Evolutionary conservation across 2,797 vertebrate species (phyloP).

Genomic region (Pagetopsis macropterus): DNA sequence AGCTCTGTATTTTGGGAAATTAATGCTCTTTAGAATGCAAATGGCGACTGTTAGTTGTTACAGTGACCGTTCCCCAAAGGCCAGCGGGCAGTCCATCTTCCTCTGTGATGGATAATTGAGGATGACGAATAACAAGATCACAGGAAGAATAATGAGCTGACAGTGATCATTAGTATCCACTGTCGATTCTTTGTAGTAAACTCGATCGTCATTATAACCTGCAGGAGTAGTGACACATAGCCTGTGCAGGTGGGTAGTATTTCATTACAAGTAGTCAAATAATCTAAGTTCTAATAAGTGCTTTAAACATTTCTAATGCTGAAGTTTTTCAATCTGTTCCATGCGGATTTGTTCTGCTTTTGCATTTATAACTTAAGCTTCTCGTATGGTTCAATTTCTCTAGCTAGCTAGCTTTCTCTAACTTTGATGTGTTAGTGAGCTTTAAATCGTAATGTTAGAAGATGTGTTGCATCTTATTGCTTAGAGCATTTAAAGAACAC

Average conservation of each 20-base stretch:
- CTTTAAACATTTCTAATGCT: neutral
- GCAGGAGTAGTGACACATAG: neutral
- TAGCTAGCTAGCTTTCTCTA: too few relatives aligned
- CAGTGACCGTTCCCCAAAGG: constrained; percentile 28
- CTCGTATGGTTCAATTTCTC: too few relatives aligned
- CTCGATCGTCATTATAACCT: constrained; percentile 6
- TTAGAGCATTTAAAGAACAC: too few relatives aligned
- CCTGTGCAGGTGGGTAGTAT: constrained; percentile 9
- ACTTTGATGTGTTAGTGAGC: too few relatives aligned
- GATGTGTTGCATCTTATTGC: too few relatives aligned
- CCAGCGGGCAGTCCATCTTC: constrained; percentile 46
- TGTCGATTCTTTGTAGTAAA: constrained; percentile 10
- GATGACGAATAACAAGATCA: constrained; percentile 46
- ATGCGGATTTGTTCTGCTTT: too few relatives aligned
- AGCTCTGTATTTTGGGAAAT: constrained; percentile 34
- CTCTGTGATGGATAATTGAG: constrained; percentile 51
- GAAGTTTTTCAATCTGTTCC: neutral
- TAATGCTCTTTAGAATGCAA: constrained; percentile 61
- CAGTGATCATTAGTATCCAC: constrained; percentile 27
- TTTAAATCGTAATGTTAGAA: too few relatives aligned
- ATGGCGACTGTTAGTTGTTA: constrained; percentile 35
- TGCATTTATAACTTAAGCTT: too few relatives aligned
- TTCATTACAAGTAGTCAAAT: neutral
- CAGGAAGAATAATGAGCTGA: constrained; percentile 39
- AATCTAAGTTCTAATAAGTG: neutral